These are phyloP conservation scores for Alaudala cheleensis DNA, from an alignment of 2,113 vertebrate genomes.

Conservation along the genomic window DNA sequence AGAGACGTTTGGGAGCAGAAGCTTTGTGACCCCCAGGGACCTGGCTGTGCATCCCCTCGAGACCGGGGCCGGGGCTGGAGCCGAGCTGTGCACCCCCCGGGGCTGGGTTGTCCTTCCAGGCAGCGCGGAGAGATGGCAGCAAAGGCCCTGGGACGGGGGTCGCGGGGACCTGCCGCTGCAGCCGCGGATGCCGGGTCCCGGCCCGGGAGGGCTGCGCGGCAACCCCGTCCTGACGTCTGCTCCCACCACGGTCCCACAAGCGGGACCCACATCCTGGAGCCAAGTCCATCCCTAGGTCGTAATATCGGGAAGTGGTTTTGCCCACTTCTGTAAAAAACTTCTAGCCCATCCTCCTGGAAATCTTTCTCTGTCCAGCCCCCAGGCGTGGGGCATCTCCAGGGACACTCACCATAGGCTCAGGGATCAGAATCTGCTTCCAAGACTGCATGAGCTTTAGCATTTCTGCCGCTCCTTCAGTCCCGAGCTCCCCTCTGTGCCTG, in stretches of 20 bases:
- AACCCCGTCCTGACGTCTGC: background rate
- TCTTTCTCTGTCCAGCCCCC: background rate
- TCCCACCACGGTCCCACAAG: background rate
- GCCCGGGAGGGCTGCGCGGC: background rate
- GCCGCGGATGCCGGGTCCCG: background rate
- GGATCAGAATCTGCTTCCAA: background rate
- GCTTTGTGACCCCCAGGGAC: background rate
- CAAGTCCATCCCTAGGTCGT: background rate
- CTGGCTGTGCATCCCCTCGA: background rate
- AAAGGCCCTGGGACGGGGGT: constrained; percentile 14
- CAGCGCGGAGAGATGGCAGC: constrained; percentile 64
- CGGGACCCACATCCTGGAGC: background rate
- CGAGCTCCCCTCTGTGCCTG: background rate
- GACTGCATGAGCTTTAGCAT: background rate
- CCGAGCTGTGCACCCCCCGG: background rate
- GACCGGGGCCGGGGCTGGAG: background rate
- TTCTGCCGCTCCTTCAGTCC: background rate
- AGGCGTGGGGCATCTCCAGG: background rate
- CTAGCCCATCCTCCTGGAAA: background rate
- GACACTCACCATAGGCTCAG: background rate
- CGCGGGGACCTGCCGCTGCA: background rate
- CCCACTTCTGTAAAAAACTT: background rate
- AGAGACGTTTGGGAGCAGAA: background rate
- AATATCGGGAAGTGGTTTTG: background rate
- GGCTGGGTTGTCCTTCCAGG: constrained; percentile 33